Base-by-base conservation (phyloP, 2,888 invertebrate species). In the Gymnocheta viridis region DNA sequence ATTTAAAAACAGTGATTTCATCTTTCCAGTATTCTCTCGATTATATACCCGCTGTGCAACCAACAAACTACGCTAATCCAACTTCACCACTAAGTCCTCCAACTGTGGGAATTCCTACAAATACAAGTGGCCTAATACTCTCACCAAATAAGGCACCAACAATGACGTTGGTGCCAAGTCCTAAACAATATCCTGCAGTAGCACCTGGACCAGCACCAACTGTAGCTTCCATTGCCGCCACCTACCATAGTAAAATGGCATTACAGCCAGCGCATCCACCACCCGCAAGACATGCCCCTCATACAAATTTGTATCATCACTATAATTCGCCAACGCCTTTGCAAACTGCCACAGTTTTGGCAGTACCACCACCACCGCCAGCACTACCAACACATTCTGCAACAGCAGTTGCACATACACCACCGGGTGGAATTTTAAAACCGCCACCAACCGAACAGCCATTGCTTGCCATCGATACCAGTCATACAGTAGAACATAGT, bases 1-100 rank as follows among this genome's bases (percentile, higher is more conserved):
- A 6, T 32, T 32, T 7, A 7, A 32, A n/a, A 27, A 17, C 49
- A 2, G 49, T 62, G n/a, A n/a, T n/a, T n/a, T n/a, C n/a, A 19
- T n/a, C 47, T 35, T 82, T 76, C 2, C 83, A 91, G 91, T 91
- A 91, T 85, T 90, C 91, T 17, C 82, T 91, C 84, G 91, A 91
- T 84, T 91, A 90, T 86, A 86, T 89, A 85, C 85, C 88, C 47
- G 78, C 87, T 80, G 85, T 85, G 60, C 82, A 82, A 54, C 62
- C 85, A 74, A 82, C 85, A 80, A 87, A 84, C 70, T 89, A 88
- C 85, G 87, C 89, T 69, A 82, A 85, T 44, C 89, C 84, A 56
- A 64, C 86, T 14, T 77, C 90, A 41, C 87, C 90, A 32, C 85
- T 91, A 9, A 89, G 89, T 67, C 89, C 90, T 27, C 86, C 88